Percentiles rank a stretch among this genome's conserved stretches.
phyloP scores from a whole-genome alignment of 2,797 vertebrate genomes.

The Protosalanx chinensis region DNA sequence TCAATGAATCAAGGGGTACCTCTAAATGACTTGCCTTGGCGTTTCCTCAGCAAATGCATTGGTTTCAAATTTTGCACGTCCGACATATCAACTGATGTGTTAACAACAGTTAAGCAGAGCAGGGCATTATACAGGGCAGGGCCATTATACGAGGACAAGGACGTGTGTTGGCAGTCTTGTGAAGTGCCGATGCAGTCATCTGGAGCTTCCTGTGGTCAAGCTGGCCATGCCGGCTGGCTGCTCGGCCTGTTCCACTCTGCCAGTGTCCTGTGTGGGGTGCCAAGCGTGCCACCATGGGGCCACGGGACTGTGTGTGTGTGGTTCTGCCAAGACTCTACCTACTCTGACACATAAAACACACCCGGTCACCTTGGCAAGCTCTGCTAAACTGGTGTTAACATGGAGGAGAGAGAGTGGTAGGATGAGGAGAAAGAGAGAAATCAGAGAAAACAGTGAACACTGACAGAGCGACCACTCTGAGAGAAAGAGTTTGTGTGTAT shows the following conservation, averaged over 20 bases:
- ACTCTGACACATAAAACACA: constrained; percentile 39
- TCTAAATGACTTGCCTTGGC: too few relatives aligned
- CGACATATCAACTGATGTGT: not conserved
- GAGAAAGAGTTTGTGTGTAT: constrained; percentile 27
- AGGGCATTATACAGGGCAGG: too few relatives aligned
- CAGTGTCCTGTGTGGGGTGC: constrained; percentile 7
- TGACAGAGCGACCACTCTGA: constrained; percentile 2
- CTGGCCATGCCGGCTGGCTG: not conserved
- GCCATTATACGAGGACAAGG: not conserved
- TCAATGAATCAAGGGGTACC: too few relatives aligned
- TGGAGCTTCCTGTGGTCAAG: not conserved
- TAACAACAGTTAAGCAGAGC: too few relatives aligned
- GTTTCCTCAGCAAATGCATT: not conserved
- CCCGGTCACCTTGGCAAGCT: constrained; percentile 51
- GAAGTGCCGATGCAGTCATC: constrained; percentile 18
- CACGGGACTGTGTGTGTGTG: constrained; percentile 5
- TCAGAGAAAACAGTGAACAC: not conserved
- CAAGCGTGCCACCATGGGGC: constrained; percentile 25
- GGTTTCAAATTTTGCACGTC: not conserved
- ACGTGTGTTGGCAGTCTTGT: too few relatives aligned
- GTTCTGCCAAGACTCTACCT: constrained; percentile 33
- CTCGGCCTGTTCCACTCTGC: constrained; percentile 6
- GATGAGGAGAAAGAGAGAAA: not conserved
- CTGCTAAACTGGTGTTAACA: constrained; percentile 47
- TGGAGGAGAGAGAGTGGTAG: constrained; percentile 15